Evolutionary conservation across 1,140 invertebrate species (phyloP).

Genomic region (Euwallacea similis): DNA sequence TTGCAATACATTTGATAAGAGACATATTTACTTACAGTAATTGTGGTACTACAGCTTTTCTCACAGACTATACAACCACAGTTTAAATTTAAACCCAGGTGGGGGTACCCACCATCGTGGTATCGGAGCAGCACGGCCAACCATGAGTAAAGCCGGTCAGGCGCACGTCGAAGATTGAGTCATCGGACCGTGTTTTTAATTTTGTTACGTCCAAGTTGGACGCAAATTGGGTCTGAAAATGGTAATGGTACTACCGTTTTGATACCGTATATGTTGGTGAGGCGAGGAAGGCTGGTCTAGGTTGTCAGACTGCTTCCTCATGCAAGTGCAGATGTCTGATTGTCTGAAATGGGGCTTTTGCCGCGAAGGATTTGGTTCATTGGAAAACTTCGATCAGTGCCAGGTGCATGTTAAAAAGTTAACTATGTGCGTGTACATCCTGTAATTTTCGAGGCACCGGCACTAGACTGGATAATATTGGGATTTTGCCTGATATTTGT

Average conservation of each 20-base stretch:
- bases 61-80: conserved; percentile 3
- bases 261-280: no score
- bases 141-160: conserved; percentile 25
- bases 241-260: not conserved
- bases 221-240: conserved; percentile 16
- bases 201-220: conserved; percentile 12
- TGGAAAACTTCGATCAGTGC: no score
- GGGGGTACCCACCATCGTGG: conserved; percentile 15
- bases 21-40: no score
- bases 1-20: no score
- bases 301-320: conserved; percentile 3
- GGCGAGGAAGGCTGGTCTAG: conserved; percentile 4
- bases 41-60: conserved; percentile 6
- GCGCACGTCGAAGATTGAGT: conserved; percentile 17
- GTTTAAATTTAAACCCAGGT: not conserved
- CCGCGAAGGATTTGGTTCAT: no score
- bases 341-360: no score
- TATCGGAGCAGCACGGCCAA: conserved; percentile 27
- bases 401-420: no score
- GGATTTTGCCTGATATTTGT: no score
- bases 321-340: not conserved
- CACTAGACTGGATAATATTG: no score
- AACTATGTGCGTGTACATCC: no score
- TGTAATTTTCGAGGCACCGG: no score
- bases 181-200: conserved; percentile 12